Conservation (phyloP, 1,140 invertebrate species). For the Drosophila sturtevanti region DNA sequence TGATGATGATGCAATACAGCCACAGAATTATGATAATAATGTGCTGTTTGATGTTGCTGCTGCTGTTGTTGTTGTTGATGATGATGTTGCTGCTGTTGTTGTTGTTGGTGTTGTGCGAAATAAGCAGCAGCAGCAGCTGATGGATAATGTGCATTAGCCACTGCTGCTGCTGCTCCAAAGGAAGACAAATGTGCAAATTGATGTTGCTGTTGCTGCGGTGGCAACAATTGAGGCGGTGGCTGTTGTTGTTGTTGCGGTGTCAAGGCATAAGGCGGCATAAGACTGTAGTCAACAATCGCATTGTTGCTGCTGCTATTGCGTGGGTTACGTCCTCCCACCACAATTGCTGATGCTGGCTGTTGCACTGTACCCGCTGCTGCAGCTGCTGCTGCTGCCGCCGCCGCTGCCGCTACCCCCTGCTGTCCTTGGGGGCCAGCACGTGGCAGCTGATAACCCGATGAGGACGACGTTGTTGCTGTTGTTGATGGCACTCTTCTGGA, state of each 20-base stretch:
- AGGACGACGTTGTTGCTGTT: constrained; percentile 69
- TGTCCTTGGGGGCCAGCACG: constrained; percentile 69
- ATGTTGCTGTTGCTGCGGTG: constrained; percentile 43
- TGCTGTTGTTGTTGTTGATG: constrained; percentile 57
- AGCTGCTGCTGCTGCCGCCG: constrained; percentile 43
- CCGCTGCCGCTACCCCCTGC: constrained; percentile 43
- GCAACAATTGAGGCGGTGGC: constrained; percentile 32
- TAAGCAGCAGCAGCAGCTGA: constrained; percentile 59
- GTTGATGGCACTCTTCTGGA: constrained; percentile 33
- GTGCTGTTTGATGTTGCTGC: constrained; percentile 22
- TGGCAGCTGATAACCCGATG: constrained; percentile 59
- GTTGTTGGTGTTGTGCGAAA: constrained; percentile 61
- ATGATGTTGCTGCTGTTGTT: constrained; percentile 53
- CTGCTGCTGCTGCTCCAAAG: constrained; percentile 54
- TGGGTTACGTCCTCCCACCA: background rate
- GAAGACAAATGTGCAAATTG: constrained; percentile 73
- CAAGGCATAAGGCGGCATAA: constrained; percentile 56
- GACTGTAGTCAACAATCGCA: constrained; percentile 66
- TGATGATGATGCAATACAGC: constrained; percentile 57
- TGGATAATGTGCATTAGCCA: constrained; percentile 55
- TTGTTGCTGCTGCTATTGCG: constrained; percentile 20
- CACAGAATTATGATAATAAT: constrained; percentile 72
- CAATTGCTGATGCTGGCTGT: constrained; percentile 47
- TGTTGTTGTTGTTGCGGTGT: constrained; percentile 47
- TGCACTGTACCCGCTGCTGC: constrained; percentile 24